Evolutionary conservation across 2,797 vertebrate species (phyloP), one percentile per base, ranked within the genome.

Genomic region (Scyliorhinus canicula): DNA sequence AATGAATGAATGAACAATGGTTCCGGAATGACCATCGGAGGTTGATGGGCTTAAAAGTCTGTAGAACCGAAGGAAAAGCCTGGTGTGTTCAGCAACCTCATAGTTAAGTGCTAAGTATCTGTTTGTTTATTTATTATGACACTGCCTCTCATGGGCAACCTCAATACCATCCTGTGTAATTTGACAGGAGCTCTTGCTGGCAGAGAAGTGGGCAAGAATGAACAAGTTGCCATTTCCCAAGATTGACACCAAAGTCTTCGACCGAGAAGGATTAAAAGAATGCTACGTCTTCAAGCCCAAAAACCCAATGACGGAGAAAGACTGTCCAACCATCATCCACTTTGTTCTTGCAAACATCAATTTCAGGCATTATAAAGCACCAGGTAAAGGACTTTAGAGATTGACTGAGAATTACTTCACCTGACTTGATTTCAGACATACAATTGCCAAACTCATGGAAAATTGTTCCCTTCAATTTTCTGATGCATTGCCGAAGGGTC

Each of bases 171-270:
- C 65, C 57, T 91, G 28, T 94, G 21, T 74, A n/a, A 94, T 74
- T 94, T 94, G 28, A 94, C 95, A 99, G 99, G 99, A 99, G 96
- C 98, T 99, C 95, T 97, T 99, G 16, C 97, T 99, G 95, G 99
- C 99, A 40, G 99, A 99, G 96, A 99, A 99, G 96, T 99, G 99
- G 99, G 99, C 99, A 90, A 98, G 98, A 95, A 99, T 99, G 99
- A 99, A 99, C 97, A 99, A 99, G 95, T 98, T 99, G 67, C 98
- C 98, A 0, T 99, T 99, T 96, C 99, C 99, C 0, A 99, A 99
- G 97, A 99, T 99, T 50, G 99, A 99, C 96, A 98, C 98, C 8
- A 98, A 98, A 1, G 99, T 99, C 6, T 99, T 99, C 91, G 99
- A 99, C 96, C 98, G 99, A 0, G 99, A 99, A 96, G 99, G 99